Evolutionary conservation across 2,888 invertebrate genomes (phyloP).

Genomic region (Acrobasis repandana): DNA sequence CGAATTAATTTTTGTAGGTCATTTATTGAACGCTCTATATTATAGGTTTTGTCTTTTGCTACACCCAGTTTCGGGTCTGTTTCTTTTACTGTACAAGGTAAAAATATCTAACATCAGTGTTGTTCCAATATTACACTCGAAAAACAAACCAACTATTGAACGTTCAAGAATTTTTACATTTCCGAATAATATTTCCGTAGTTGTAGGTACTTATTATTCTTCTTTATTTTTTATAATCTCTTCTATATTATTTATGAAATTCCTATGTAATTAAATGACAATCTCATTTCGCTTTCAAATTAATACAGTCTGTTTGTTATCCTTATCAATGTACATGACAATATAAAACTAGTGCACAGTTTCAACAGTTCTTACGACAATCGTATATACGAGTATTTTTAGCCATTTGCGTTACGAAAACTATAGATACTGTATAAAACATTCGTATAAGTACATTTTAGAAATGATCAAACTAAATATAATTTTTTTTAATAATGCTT

Average conservation of each 20-base stretch:
- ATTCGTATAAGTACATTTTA: background rate
- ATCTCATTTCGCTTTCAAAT: conserved; percentile 27
- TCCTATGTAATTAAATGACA: background rate
- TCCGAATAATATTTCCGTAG: too few species aligned
- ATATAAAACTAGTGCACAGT: background rate
- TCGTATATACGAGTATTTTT: background rate
- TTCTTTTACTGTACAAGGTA: too few species aligned
- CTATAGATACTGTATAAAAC: background rate
- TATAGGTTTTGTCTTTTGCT: conserved; percentile 19
- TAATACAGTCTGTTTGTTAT: background rate
- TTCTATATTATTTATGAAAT: too few species aligned
- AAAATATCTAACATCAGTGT: too few species aligned
- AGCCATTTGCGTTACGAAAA: background rate
- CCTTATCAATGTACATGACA: background rate
- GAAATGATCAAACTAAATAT: too few species aligned
- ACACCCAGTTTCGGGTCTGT: background rate
- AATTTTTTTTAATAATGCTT: too few species aligned
- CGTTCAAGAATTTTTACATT: too few species aligned
- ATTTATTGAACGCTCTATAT: conserved; percentile 28
- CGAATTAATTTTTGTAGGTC: conserved; percentile 42
- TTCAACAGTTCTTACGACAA: background rate
- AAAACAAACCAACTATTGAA: too few species aligned
- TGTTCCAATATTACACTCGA: too few species aligned
- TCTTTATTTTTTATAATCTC: too few species aligned
- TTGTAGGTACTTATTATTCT: too few species aligned